These are phyloP conservation scores for Ammodytes dubius DNA, from an alignment of 2,113 vertebrate species.

Conservation along the genomic window DNA sequence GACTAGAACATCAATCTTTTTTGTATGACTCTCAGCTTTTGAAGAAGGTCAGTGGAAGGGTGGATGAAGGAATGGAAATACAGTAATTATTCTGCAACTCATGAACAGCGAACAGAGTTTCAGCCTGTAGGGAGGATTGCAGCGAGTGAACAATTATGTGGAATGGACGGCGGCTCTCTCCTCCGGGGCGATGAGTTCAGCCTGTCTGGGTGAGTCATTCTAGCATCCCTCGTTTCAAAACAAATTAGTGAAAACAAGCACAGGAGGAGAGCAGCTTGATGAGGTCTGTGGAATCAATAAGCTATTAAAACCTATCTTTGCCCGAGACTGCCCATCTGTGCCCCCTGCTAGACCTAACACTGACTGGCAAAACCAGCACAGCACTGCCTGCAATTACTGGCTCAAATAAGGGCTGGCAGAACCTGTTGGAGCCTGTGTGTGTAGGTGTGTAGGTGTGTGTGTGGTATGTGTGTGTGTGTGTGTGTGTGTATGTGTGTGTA, in stretches of 20 bases:
- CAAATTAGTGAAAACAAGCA: conserved; percentile 61
- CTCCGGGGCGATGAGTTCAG: conserved; percentile 32
- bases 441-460: not conserved
- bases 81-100: not conserved
- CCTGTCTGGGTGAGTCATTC: conserved; percentile 57
- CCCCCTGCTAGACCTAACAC: conserved; percentile 18
- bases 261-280: conserved; percentile 55
- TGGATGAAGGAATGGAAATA: not conserved
- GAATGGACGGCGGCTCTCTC: conserved; percentile 14
- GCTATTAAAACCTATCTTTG: conserved; percentile 60
- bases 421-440: not conserved
- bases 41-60: not conserved
- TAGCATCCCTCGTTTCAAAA: conserved; percentile 52
- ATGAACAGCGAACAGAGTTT: not conserved
- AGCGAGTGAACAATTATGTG: conserved; percentile 21
- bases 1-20: not conserved
- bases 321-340: conserved; percentile 33
- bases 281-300: conserved; percentile 69
- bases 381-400: not conserved
- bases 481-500: not conserved
- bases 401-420: not conserved
- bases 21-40: not conserved
- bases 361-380: conserved; percentile 1
- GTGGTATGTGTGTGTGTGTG: not conserved
- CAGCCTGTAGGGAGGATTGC: not conserved